Base-by-base conservation (phyloP, 2,888 invertebrate genomes). In the Danaus chrysippus region DNA sequence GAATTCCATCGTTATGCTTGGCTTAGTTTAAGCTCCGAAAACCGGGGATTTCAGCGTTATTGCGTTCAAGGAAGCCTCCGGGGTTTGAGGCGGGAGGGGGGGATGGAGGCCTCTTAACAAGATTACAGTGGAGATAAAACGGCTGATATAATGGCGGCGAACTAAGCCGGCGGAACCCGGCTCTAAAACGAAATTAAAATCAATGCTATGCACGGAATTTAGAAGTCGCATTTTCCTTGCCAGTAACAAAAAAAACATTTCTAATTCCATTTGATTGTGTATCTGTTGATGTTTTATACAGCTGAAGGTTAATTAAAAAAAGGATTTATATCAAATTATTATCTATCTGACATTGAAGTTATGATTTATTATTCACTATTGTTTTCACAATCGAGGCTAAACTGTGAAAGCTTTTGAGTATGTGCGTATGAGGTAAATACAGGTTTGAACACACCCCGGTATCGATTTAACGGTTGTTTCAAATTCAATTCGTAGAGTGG, bases 51-150 rank as follows among this genome's bases (percentile, higher is more conserved):
- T 84, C 79, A 78, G 80, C 83, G 75, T 89, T 90, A 91, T 91
- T 88, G 82, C 89, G 78, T 81, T 74, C 70, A 63, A 69, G 73
- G 72, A 70, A 68, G 65, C 64, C 59, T 56, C 63, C 58, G 69
- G 69, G 70, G 59, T 67, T 67, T 71, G 69, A 63, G 68, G 70
- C 71, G 74, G 70, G 66, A 65, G 70, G 69, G 74, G 73, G 63
- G 74, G 77, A 5, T 34, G 23, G 23, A 17, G 78, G 80, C 78
- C 90, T 90, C 87, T 91, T 90, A 90, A 90, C 91, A 90, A 90
- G 90, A 91, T 91, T 91, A 91, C 90, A 86, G 86, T 83, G 85
- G 73, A 86, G 88, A 90, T 91, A 90, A 89, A 91, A 87, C 79
- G 84, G 81, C 77, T 78, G 75, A 85, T 85, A 88, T 91, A 89